Percentiles rank a stretch among this genome's conserved stretches.
phyloP scores from a whole-genome alignment of 2,888 invertebrate genomes.

The Camptogramma bilineatum region DNA sequence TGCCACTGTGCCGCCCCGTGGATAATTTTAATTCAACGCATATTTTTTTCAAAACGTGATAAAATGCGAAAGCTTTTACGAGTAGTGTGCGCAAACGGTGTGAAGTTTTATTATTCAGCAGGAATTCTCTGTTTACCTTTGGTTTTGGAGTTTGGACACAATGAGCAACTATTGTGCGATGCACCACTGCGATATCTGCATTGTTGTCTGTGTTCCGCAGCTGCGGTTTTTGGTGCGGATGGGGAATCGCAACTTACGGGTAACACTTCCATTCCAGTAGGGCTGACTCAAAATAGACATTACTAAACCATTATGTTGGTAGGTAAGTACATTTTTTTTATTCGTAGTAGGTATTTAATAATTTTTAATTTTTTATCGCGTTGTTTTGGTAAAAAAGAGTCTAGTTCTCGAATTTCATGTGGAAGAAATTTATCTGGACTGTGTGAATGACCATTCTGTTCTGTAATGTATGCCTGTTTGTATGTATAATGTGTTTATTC shows the following conservation, averaged over 20 bases:
- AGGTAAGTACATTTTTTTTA: no score
- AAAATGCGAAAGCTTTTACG: constrained; percentile 29
- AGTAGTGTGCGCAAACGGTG: constrained; percentile 39
- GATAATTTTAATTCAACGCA: constrained; percentile 12
- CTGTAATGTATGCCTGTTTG: no score
- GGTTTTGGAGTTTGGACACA: constrained; percentile 53
- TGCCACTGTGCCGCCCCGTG: neutral
- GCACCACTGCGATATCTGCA: constrained; percentile 47
- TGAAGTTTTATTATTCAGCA: constrained; percentile 40
- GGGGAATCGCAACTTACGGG: constrained; percentile 13
- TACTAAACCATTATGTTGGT: no score
- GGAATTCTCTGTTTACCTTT: constrained; percentile 50
- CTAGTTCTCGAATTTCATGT: neutral
- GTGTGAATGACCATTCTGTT: no score
- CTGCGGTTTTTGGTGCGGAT: constrained; percentile 54
- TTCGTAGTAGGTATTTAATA: no score
- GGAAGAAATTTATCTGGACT: neutral
- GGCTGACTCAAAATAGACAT: neutral
- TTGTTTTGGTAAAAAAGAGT: neutral
- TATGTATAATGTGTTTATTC: neutral
- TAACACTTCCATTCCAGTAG: neutral
- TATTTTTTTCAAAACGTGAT: constrained; percentile 14
- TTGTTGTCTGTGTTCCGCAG: constrained; percentile 59
- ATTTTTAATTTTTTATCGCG: neutral
- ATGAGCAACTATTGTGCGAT: constrained; percentile 54